Base-by-base conservation (phyloP, 2,888 invertebrate genomes). In the Lampropteryx suffumata region DNA sequence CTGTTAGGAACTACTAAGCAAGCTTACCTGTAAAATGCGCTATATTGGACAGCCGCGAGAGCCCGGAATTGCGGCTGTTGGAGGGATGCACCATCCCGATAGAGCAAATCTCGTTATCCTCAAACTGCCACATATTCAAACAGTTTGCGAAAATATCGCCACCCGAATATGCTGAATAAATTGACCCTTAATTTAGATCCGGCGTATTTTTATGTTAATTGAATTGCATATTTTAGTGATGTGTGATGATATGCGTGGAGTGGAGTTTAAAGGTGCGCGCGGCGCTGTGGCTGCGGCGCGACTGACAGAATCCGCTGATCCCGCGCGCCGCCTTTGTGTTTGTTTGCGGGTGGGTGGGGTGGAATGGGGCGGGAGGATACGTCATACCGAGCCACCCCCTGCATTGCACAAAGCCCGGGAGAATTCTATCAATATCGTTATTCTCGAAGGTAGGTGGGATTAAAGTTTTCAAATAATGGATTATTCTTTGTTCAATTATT, bases 51-150 rank as follows among this genome's bases (percentile, higher is more conserved):
- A 88, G 69, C 70, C 86, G 76, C n/a, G 87, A 88, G 21, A 88
- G 91, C 91, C 95, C 95, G 73, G 95, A 95, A 71, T 95, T 94
- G 76, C 92, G 89, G 79, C 92, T 93, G 79, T 92, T 91, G 37
- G 93, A 92, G 32, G 93, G 93, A 68, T 93, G 92, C 62, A 85
- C 94, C 96, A 96, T 96, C 79, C 95, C 96, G 81, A 96, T 96
- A 70, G 96, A 95, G 83, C 93, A 96, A 81, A 96, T 96, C 91
- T 95, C 95, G 57, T 93, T 92, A 65, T 92, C 93, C 68, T 93
- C 93, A 60, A 92, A 92, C 74, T 93, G 92, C 94, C 94, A 94
- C 93, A 94, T 93, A 64, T 27, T 41, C 24, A 11, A 46, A 24
- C 28, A 44, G 44, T 29, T 17, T 13, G 29, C 32, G 26, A 41